Evolutionary conservation across 1,140 invertebrate species (phyloP).

Genomic region (Lysiphlebus fabarum): DNA sequence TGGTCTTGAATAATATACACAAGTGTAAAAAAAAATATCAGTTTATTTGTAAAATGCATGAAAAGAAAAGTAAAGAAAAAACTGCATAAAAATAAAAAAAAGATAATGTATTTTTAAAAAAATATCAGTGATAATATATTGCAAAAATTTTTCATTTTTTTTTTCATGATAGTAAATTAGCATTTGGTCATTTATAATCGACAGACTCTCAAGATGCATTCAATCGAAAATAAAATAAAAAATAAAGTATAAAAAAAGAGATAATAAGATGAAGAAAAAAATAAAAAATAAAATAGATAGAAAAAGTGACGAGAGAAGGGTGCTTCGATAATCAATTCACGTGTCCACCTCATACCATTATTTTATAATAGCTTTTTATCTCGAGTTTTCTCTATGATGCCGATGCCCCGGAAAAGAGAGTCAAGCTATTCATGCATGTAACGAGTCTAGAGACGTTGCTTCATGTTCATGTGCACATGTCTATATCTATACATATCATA

Average conservation of each 20-base stretch:
- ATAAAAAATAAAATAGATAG: no score
- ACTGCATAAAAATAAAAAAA: neutral
- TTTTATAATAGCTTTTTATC: neutral
- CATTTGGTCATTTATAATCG: constrained; percentile 27
- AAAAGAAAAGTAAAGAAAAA: no score
- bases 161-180: constrained; percentile 15
- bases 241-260: no score
- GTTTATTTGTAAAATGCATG: neutral
- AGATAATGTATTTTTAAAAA: neutral
- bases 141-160: neutral
- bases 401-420: neutral
- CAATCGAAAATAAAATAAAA: neutral
- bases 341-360: neutral
- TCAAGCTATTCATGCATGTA: constrained; percentile 18
- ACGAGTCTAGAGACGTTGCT: constrained; percentile 10
- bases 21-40: neutral
- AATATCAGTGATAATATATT: constrained; percentile 12
- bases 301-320: no score
- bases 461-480: neutral
- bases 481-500: no score
- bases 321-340: constrained; percentile 22
- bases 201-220: constrained; percentile 7
- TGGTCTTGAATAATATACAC: neutral
- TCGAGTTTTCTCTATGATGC: constrained; percentile 4
- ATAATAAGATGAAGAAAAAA: no score